A percentile compares a stretch with the other conserved stretches of the same genome.
These are phyloP conservation scores for Blastobasis lacticolella DNA, from an alignment of 2,888 invertebrate species.

Conservation along the genomic window DNA sequence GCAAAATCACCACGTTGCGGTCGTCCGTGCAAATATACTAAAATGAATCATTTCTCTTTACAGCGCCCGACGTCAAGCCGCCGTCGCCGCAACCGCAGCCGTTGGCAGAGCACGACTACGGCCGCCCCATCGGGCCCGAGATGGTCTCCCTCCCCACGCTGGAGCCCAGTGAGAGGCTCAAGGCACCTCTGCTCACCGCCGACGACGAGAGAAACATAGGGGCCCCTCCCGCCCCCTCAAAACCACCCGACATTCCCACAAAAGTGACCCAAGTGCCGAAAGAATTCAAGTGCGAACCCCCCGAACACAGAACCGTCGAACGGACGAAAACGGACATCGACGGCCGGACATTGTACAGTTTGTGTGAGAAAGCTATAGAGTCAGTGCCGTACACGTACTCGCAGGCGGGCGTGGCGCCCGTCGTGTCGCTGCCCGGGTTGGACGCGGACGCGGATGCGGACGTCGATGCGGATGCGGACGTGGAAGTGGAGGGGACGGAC, in stretches of 20 bases:
- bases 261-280: constrained; percentile 9
- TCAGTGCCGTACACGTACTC: constrained; percentile 37
- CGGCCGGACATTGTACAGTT: constrained; percentile 36
- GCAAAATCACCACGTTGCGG: too few relatives aligned
- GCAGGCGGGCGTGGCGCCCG: constrained; percentile 38
- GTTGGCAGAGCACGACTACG: constrained; percentile 7
- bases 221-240: background rate
- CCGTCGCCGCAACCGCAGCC: constrained; percentile 1
- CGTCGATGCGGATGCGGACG: constrained; percentile 10
- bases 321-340: constrained; percentile 49
- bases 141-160: constrained; percentile 28
- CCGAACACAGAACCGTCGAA: constrained; percentile 57
- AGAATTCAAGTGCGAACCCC: constrained; percentile 29
- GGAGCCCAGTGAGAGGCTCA: constrained; percentile 52
- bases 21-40: too few relatives aligned
- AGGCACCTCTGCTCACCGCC: constrained; percentile 38
- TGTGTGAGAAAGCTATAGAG: constrained; percentile 25
- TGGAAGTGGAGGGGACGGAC: constrained; percentile 7
- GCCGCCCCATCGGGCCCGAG: constrained; percentile 18
- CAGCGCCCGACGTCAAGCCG: too few relatives aligned
- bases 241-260: background rate
- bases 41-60: too few relatives aligned
- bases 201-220: constrained; percentile 29
- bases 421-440: constrained; percentile 23
- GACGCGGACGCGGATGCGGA: constrained; percentile 13